A percentile compares a stretch with the other conserved stretches of the same genome.
Conservation (phyloP, 1,140 invertebrate species). For the Caenorhabditis remanei region DNA sequence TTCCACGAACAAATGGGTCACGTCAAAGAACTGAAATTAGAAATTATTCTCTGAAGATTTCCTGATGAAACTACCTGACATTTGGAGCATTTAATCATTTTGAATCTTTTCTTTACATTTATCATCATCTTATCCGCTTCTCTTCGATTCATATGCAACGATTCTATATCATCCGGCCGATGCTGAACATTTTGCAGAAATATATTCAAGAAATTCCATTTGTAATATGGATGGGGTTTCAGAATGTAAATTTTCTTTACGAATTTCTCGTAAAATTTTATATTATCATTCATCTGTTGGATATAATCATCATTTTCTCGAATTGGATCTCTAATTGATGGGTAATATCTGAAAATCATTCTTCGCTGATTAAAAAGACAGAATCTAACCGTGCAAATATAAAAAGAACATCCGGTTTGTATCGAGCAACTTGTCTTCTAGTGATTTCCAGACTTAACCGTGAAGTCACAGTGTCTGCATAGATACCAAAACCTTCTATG, state of each 20-base stretch:
- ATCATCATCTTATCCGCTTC: background rate
- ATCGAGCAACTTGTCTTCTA: background rate
- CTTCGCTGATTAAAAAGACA: background rate
- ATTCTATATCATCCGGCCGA: background rate
- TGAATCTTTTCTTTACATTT: background rate
- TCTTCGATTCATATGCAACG: background rate
- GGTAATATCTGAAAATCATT: background rate
- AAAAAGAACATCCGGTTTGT: slow-evolving; percentile 27
- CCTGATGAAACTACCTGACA: background rate
- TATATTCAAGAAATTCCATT: background rate
- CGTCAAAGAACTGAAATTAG: background rate
- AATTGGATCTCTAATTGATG: background rate
- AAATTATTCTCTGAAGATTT: background rate
- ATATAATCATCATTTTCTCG: background rate
- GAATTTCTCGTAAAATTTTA: background rate
- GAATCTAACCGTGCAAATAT: background rate
- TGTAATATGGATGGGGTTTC: background rate
- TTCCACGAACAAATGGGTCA: background rate
- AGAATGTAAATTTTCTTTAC: background rate
- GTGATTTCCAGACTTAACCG: background rate
- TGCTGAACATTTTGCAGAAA: background rate
- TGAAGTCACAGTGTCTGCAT: no score
- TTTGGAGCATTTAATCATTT: background rate
- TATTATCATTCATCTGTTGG: background rate
- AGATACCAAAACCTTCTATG: background rate